Evolutionary conservation across 2,113 vertebrate species (phyloP).

Genomic region (Rissa tridactyla): DNA sequence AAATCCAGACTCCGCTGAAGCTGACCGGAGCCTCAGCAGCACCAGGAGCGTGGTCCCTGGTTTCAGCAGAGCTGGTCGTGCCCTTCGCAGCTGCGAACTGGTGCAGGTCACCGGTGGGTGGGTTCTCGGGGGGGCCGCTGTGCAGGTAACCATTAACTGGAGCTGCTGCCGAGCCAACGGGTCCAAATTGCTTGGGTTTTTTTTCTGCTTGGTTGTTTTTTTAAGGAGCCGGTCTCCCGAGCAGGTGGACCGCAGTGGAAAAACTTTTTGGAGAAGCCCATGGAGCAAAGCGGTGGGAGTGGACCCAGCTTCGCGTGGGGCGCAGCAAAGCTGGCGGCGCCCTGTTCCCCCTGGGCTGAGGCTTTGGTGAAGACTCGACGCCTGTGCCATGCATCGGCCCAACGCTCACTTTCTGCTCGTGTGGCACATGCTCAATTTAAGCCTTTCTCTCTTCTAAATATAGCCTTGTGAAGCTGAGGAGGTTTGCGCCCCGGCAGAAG

Average conservation of each 20-base stretch:
- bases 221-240: neutral
- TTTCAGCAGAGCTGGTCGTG: neutral
- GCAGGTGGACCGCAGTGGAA: neutral
- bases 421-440: neutral
- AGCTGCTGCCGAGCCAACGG: neutral
- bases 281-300: neutral
- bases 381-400: neutral
- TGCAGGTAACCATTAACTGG: fast-evolving
- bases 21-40: neutral
- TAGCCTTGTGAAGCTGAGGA: neutral
- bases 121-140: neutral
- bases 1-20: neutral
- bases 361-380: fast-evolving
- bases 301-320: neutral
- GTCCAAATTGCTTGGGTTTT: neutral
- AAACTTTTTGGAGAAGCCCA: neutral
- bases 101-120: fast-evolving
- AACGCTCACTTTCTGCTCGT: neutral
- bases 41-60: neutral
- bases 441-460: neutral
- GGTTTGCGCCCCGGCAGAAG: neutral
- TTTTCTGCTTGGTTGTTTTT: neutral
- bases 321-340: neutral
- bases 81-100: fast-evolving
- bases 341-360: neutral